These are phyloP conservation scores for Philhelius pedissequus DNA, from an alignment of 2,888 invertebrate species.

Conservation along the genomic window DNA sequence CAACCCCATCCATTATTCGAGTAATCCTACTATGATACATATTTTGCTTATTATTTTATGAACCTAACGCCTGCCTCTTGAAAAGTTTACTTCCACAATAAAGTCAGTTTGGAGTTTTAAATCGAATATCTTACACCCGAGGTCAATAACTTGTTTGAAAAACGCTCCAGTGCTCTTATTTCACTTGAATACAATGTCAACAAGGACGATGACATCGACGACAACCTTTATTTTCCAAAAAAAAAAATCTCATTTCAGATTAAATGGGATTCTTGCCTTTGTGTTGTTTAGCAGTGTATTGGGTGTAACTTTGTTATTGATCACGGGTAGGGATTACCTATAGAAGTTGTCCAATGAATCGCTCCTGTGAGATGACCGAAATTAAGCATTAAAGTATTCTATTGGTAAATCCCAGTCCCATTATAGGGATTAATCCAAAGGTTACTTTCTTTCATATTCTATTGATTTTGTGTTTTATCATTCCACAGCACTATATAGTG, in stretches of 20 bases:
- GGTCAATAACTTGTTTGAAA: neutral
- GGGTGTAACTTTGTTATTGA: neutral
- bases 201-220: neutral
- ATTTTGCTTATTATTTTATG: conserved; percentile 4
- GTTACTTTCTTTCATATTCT: neutral
- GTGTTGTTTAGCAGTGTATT: neutral
- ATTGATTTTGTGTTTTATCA: neutral
- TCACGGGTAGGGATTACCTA: neutral
- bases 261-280: neutral
- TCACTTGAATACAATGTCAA: neutral
- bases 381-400: neutral
- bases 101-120: neutral
- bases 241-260: neutral
- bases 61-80: neutral
- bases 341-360: neutral
- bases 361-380: neutral
- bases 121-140: neutral
- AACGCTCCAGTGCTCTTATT: conserved; percentile 4
- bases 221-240: neutral
- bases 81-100: neutral
- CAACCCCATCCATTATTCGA: neutral
- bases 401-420: neutral
- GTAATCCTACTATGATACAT: neutral
- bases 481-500: neutral
- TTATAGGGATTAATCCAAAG: conserved; percentile 11